Evolutionary conservation across 2,888 invertebrate species (phyloP).

Genomic region (Scelioninae gen. 1): DNA sequence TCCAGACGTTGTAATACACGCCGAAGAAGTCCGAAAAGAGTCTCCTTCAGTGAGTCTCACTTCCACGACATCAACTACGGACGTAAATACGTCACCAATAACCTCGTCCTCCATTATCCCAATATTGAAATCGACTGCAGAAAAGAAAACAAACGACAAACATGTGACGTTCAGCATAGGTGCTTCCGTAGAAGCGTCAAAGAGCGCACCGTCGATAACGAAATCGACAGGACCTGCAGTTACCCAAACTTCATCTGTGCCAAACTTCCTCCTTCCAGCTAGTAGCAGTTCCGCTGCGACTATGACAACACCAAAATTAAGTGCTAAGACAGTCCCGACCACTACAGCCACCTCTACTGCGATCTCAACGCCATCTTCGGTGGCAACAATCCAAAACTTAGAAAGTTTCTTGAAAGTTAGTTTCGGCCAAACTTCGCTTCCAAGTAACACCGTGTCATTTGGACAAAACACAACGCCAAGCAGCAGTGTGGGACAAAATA

Average conservation of each 20-base stretch:
- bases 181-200: background rate
- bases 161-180: slow-evolving; percentile 77
- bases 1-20: slow-evolving; percentile 82
- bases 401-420: no score
- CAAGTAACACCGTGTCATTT: no score
- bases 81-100: slow-evolving; percentile 80
- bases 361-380: no score
- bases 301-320: background rate
- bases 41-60: slow-evolving; percentile 73
- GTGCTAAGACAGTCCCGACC: no score
- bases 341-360: no score
- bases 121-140: slow-evolving; percentile 73
- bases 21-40: slow-evolving; percentile 76
- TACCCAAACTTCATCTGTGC: slow-evolving; percentile 6
- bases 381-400: no score
- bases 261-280: slow-evolving; percentile 6
- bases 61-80: slow-evolving; percentile 80
- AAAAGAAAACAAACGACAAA: slow-evolving; percentile 72
- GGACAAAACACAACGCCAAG: no score
- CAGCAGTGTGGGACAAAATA: no score
- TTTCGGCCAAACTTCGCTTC: no score
- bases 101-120: slow-evolving; percentile 79
- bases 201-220: background rate
- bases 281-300: background rate
- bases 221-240: background rate